Conservation (phyloP, 2,888 invertebrate genomes). For the Tholera decimalis region DNA sequence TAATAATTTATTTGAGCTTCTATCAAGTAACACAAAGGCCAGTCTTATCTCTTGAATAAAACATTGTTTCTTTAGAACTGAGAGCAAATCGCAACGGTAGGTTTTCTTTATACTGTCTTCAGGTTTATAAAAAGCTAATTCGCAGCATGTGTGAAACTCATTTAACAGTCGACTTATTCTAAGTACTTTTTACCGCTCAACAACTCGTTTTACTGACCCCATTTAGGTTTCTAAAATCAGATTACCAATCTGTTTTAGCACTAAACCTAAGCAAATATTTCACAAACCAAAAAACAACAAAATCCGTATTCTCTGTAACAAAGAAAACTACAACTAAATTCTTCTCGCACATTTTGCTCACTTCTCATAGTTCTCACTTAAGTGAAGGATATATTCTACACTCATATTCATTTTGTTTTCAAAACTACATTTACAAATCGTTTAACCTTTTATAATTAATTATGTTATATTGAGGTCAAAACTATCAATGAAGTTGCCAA, state of each 20-base stretch:
- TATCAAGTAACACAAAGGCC: conserved; percentile 85
- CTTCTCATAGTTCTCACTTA: conserved; percentile 14
- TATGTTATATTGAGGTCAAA: conserved; percentile 33
- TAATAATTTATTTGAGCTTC: conserved; percentile 86
- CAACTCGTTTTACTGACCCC: neutral
- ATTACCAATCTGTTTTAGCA: neutral
- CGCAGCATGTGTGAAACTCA: conserved; percentile 39
- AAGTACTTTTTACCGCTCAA: neutral
- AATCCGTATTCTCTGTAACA: conserved; percentile 9
- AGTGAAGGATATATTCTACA: conserved; percentile 4
- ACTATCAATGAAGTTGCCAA: conserved; percentile 38
- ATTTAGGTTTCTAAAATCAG: neutral
- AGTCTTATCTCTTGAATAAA: conserved; percentile 86
- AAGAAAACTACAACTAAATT: neutral
- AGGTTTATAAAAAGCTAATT: conserved; percentile 51
- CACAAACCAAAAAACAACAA: conserved; percentile 1
- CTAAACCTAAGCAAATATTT: conserved; percentile 3
- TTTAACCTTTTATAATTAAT: conserved; percentile 33
- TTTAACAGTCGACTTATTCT: conserved; percentile 13
- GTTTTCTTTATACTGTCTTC: conserved; percentile 71
- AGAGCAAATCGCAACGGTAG: conserved; percentile 75
- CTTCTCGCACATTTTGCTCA: neutral
- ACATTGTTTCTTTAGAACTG: conserved; percentile 80
- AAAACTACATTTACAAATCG: conserved; percentile 23
- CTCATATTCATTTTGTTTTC: conserved; percentile 22